A percentile compares a stretch with the other conserved stretches of the same genome.
phyloP scores from a whole-genome alignment of 2,888 invertebrate species.

The Andrena dorsata region DNA sequence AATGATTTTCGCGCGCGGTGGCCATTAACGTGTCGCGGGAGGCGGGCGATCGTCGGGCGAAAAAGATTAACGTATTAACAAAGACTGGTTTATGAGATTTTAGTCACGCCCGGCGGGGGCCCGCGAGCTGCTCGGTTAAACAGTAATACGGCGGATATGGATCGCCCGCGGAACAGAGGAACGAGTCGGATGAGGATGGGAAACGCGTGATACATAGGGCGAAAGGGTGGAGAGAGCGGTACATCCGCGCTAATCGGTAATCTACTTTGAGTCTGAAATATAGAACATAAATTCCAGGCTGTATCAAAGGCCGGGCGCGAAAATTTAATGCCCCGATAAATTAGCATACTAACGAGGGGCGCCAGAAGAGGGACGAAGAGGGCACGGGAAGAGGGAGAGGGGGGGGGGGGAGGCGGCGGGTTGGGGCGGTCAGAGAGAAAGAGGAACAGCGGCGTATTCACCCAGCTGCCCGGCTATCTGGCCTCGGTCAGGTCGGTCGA shows the following conservation, averaged over 20 bases:
- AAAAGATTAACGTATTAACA: conserved; percentile 14
- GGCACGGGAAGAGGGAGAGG: neutral
- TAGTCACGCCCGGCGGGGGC: conserved; percentile 24
- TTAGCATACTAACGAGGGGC: conserved; percentile 83
- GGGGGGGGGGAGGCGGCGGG: no score
- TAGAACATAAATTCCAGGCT: conserved; percentile 77
- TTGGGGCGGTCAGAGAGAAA: conserved; percentile 17
- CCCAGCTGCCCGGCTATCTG: conserved; percentile 19
- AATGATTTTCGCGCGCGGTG: neutral
- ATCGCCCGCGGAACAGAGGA: conserved; percentile 13
- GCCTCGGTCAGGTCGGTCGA: conserved; percentile 58
- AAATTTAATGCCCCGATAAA: conserved; percentile 83
- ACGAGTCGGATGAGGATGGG: conserved; percentile 2
- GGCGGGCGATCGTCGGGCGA: neutral
- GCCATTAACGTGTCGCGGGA: neutral
- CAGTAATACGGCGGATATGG: conserved; percentile 21
- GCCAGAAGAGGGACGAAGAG: neutral
- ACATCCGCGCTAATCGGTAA: conserved; percentile 70
- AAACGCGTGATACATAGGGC: conserved; percentile 5
- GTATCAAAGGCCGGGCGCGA: conserved; percentile 73
- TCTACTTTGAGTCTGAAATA: conserved; percentile 79
- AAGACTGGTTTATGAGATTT: conserved; percentile 14
- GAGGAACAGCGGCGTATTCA: conserved; percentile 30
- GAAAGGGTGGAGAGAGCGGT: conserved; percentile 40
- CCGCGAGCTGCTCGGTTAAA: conserved; percentile 50